Evolutionary conservation across 1,140 invertebrate genomes (phyloP).

Genomic region (Drosophila obscura): DNA sequence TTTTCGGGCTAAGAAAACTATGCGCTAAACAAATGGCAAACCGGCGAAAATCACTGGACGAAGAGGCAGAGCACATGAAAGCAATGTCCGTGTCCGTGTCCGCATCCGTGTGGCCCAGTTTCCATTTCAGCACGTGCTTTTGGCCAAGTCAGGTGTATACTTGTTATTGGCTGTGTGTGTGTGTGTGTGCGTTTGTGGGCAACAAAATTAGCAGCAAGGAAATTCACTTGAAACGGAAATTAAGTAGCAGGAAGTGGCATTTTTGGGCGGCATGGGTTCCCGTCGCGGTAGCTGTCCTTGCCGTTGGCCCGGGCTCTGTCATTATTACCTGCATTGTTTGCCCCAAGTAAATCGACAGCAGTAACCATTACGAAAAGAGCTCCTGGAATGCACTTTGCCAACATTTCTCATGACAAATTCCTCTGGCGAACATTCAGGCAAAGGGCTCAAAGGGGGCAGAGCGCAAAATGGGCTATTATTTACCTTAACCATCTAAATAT

Average conservation of each 20-base stretch:
- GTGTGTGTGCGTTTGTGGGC: constrained; percentile 43
- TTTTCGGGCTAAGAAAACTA: constrained; percentile 54
- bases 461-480: not conserved
- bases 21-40: constrained; percentile 55
- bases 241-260: constrained; percentile 74
- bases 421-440: too few relatives aligned
- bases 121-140: constrained; percentile 44
- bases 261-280: constrained; percentile 41
- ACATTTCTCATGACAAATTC: not conserved
- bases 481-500: too few relatives aligned
- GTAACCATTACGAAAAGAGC: constrained; percentile 6
- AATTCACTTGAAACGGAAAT: constrained; percentile 80
- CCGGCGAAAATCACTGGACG: constrained; percentile 58
- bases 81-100: constrained; percentile 48
- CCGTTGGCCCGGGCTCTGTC: constrained; percentile 11
- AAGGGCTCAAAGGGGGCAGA: too few relatives aligned
- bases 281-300: constrained; percentile 6
- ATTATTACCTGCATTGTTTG: constrained; percentile 49
- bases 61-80: constrained; percentile 50
- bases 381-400: constrained; percentile 6
- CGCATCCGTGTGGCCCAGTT: constrained; percentile 64
- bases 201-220: constrained; percentile 76
- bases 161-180: constrained; percentile 27
- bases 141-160: not conserved
- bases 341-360: constrained; percentile 16